Base-by-base conservation (phyloP, 2,797 vertebrate genomes). In the Diceros bicornis region DNA sequence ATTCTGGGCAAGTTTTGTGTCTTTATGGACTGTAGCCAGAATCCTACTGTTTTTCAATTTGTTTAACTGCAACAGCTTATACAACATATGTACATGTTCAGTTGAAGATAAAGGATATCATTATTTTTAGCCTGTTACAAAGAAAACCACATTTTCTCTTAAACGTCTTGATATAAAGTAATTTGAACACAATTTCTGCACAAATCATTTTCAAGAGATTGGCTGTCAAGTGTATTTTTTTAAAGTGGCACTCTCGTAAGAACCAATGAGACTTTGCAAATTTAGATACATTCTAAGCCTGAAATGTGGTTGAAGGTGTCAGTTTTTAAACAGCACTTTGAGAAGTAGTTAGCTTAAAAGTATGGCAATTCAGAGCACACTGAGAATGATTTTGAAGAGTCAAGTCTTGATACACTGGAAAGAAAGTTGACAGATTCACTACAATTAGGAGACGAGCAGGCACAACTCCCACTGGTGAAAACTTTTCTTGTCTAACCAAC, bases 291-390 rank as follows among this genome's bases (percentile, higher is more conserved):
- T 97, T 98, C 97, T 96, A 89, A 97, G 95, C 0, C 8, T 98
- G 98, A 98, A 98, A 98, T 98, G 97, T 97, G 98, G 97, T 98
- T 98, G 98, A 98, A 98, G 97, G 98, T 98, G 98, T 98, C 98
- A 98, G 95, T 97, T 98, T 98, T 99, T 97, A 98, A 98, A 97
- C 98, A 97, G 97, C 97, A 96, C 98, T 99, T 99, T 98, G 97
- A 98, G 98, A 98, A 98, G 98, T 96, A 98, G 98, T 99, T 99
- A 98, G 97, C 98, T 98, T 98, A 97, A 99, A 98, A 99, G 98
- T 98, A 71, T 79, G 98, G 98, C 98, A 98, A 98, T 99, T 99
- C 98, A 98, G 97, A 98, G 97, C 96, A 96, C 91, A 97, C 91
- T 91, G 94, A 97, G 96, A 98, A 97, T 97, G 98, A 98, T 98